phyloP scores from a whole-genome alignment of 2,797 vertebrate species.

The Novumbra hubbsi region DNA sequence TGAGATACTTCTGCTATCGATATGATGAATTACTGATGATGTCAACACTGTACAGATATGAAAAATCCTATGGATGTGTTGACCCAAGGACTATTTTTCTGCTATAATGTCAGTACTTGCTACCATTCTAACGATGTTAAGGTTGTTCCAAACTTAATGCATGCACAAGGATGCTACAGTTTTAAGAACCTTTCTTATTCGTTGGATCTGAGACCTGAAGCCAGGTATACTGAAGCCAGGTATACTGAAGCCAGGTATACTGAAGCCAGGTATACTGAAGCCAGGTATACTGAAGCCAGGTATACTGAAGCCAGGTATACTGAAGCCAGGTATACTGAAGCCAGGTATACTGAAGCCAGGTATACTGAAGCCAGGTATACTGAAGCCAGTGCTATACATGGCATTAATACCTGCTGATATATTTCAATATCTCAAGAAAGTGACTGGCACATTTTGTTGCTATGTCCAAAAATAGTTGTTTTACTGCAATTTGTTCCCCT shows the following conservation, averaged over 20 bases:
- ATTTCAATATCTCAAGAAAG: background rate
- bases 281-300: constrained; percentile 8
- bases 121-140: constrained; percentile 8
- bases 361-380: background rate
- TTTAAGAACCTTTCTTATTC: constrained; percentile 4
- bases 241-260: constrained; percentile 2
- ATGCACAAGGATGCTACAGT: constrained; percentile 6
- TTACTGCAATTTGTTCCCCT: constrained; percentile 11
- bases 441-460: constrained; percentile 13
- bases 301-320: background rate
- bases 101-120: constrained; percentile 22
- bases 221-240: background rate
- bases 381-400: constrained; percentile 16
- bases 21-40: constrained; percentile 37
- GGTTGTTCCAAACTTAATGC: constrained; percentile 14
- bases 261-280: background rate
- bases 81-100: constrained; percentile 9
- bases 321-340: background rate
- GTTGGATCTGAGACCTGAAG: background rate
- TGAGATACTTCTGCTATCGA: constrained; percentile 27
- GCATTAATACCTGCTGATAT: background rate
- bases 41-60: constrained; percentile 13
- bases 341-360: background rate
- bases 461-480: constrained; percentile 30
- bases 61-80: background rate